Conservation (phyloP, 1,140 invertebrate species). For the Arctopsyche grandis region DNA sequence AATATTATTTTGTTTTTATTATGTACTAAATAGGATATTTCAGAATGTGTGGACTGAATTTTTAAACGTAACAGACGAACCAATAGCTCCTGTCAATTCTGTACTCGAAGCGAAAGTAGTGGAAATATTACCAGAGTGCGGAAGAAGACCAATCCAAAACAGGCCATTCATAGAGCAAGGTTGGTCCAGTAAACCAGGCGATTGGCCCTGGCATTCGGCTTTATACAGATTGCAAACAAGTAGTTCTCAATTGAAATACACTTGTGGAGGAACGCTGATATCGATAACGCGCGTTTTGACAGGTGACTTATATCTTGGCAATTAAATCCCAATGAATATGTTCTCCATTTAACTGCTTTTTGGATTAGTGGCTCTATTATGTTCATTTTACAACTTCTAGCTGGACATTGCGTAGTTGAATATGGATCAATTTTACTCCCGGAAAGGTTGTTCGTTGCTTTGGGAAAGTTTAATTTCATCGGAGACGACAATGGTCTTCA, state of each 20-base stretch:
- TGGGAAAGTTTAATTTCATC: slow-evolving; percentile 49
- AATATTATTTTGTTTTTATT: not conserved
- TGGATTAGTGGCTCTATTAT: not conserved
- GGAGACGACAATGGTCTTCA: slow-evolving; percentile 44
- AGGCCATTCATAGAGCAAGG: not conserved
- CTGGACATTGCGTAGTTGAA: slow-evolving; percentile 49
- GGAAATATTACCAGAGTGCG: not conserved
- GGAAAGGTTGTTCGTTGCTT: slow-evolving; percentile 41
- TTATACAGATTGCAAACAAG: slow-evolving; percentile 32
- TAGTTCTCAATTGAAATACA: slow-evolving; percentile 34
- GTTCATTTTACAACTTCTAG: slow-evolving; percentile 16
- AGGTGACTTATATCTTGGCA: slow-evolving; percentile 33
- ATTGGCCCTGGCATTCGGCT: slow-evolving; percentile 53
- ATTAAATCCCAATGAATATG: too few relatives aligned
- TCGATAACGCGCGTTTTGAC: slow-evolving; percentile 39
- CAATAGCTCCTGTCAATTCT: not conserved
- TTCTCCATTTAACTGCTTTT: too few relatives aligned
- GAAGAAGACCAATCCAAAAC: not conserved
- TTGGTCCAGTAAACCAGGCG: slow-evolving; percentile 20
- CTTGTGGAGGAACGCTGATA: slow-evolving; percentile 46
- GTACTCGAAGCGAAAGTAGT: not conserved
- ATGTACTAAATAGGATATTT: not conserved
- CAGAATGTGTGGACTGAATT: slow-evolving; percentile 23
- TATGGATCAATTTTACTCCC: slow-evolving; percentile 34
- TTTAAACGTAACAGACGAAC: not conserved